These are phyloP conservation scores for Trichosurus vulpecula DNA, from an alignment of 2,797 vertebrate species.

Conservation along the genomic window DNA sequence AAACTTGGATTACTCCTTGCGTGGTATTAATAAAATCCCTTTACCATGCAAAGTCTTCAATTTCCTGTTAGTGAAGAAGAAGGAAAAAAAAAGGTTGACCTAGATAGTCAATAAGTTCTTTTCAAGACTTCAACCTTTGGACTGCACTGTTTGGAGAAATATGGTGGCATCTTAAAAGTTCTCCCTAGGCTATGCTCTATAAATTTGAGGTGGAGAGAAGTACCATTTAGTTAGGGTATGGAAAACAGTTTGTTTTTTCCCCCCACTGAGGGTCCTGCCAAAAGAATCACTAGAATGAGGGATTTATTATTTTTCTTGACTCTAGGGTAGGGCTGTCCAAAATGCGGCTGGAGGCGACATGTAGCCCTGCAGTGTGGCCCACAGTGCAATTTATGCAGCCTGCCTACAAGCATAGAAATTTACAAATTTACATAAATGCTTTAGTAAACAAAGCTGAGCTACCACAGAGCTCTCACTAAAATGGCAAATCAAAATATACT, in stretches of 20 bases:
- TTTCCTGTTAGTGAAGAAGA: neutral
- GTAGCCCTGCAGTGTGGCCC: too few species aligned
- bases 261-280: too few species aligned
- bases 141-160: neutral
- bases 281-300: neutral
- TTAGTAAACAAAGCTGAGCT: too few species aligned
- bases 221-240: neutral
- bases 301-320: neutral
- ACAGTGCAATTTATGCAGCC: too few species aligned
- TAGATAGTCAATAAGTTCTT: neutral
- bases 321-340: too few species aligned
- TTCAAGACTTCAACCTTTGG: neutral
- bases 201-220: neutral
- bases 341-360: too few species aligned
- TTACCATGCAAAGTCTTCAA: neutral
- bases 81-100: neutral
- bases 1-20: neutral
- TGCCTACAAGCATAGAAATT: too few species aligned
- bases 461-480: too few species aligned
- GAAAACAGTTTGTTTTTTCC: neutral
- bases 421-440: too few species aligned
- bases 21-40: neutral
- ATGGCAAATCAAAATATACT: too few species aligned
- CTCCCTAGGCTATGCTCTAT: neutral
- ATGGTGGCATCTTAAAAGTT: neutral